phyloP scores from a whole-genome alignment of 1,140 invertebrate species.

The Temnothorax longispinosus region DNA sequence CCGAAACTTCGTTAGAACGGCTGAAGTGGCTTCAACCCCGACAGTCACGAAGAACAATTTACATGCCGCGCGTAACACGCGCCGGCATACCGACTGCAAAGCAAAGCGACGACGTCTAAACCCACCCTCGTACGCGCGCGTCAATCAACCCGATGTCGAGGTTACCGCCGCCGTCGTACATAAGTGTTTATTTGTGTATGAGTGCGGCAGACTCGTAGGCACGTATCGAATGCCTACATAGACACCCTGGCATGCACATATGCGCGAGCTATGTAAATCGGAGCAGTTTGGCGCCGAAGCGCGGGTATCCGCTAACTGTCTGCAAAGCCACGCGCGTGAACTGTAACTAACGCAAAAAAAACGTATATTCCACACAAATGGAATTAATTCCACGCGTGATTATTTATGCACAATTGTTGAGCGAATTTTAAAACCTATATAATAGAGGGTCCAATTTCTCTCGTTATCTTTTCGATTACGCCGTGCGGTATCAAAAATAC shows the following conservation, averaged over 20 bases:
- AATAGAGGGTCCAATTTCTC: neutral
- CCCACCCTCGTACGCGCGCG: slow-evolving; percentile 63
- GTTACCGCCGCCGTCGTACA: slow-evolving; percentile 36
- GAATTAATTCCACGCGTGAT: neutral
- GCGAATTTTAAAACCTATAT: neutral
- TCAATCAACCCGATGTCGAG: slow-evolving; percentile 67
- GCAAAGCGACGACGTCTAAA: slow-evolving; percentile 69
- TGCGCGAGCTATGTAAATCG: slow-evolving; percentile 19
- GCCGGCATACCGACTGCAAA: slow-evolving; percentile 62
- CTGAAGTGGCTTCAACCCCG: slow-evolving; percentile 67
- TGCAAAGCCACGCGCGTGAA: neutral
- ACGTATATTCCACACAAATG: neutral
- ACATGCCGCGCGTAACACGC: slow-evolving; percentile 68
- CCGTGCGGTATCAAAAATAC: neutral
- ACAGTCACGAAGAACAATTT: slow-evolving; percentile 77
- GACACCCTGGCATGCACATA: slow-evolving; percentile 17
- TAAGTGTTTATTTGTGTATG: slow-evolving; percentile 55
- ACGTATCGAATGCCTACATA: slow-evolving; percentile 14
- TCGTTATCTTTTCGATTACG: neutral
- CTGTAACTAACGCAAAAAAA: neutral
- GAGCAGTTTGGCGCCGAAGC: neutral
- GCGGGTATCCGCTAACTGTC: slow-evolving; percentile 3
- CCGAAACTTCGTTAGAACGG: slow-evolving; percentile 71
- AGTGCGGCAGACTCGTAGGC: slow-evolving; percentile 3
- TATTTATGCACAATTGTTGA: neutral